Conservation (phyloP, 2,888 invertebrate genomes). For the Hesperia comma region DNA sequence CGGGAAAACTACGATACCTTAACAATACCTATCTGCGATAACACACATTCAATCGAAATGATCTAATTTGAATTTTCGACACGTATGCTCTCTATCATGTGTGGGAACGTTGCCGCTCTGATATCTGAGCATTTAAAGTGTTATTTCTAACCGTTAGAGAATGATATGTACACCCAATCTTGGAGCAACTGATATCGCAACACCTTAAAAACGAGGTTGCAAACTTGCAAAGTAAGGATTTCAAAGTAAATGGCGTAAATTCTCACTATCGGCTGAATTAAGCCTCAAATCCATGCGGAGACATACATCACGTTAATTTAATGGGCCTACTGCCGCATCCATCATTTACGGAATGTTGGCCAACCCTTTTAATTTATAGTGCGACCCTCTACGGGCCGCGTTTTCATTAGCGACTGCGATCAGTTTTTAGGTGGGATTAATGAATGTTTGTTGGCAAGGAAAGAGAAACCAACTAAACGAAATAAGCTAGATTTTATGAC, state of each 20-base stretch:
- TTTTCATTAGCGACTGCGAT: constrained; percentile 34
- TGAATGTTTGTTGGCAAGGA: constrained; percentile 5
- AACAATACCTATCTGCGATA: constrained; percentile 14
- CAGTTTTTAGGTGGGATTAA: constrained; percentile 17
- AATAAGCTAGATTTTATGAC: too few relatives aligned
- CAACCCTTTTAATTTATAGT: constrained; percentile 38
- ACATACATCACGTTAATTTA: constrained; percentile 37
- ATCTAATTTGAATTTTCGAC: constrained; percentile 30
- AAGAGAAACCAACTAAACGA: too few relatives aligned
- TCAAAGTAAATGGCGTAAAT: neutral
- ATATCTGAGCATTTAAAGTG: neutral
- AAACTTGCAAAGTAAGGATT: neutral
- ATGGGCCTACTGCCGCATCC: constrained; percentile 31
- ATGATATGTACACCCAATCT: neutral
- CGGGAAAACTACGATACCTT: neutral
- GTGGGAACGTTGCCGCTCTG: neutral
- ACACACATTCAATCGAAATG: constrained; percentile 12
- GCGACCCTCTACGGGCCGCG: constrained; percentile 18
- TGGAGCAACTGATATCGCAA: neutral
- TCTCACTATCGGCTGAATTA: constrained; percentile 1
- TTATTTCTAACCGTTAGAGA: neutral
- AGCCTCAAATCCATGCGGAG: constrained; percentile 23
- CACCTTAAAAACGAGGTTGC: neutral
- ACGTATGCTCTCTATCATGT: constrained; percentile 1
- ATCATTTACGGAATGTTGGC: constrained; percentile 36